Base-by-base conservation (phyloP, 2,797 vertebrate species). In the Brachymystax lenok region DNA sequence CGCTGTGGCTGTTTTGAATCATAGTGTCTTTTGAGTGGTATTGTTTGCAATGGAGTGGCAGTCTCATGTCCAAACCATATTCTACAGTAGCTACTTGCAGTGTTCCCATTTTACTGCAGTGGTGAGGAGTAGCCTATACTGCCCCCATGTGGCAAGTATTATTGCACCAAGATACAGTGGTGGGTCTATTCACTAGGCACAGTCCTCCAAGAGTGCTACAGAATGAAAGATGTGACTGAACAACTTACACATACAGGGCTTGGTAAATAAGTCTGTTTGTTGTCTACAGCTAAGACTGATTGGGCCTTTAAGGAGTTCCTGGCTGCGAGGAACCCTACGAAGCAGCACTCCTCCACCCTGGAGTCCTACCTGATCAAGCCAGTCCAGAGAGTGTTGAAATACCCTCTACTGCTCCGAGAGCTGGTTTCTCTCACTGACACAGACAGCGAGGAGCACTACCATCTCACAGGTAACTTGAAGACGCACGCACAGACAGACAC, bases 291-390 rank as follows among this genome's bases (percentile, higher is more conserved):
- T 74, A 98, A 96, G 93, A 99, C 97, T 0, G 97, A 99, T 69
- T 93, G 93, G 83, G 94, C 96, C 80, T 99, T 99, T 81, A 98
- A 97, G 89, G 94, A 96, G 61, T 99, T 99, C 84, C 92, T 99
- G 83, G 97, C 97, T 0, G 93, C 96, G 1, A 96, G 93, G 83
- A 99, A 99, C 87, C 97, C 97, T 75, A 97, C 96, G 74, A 98
- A 98, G 91, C 98, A 99, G 91, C 98, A 99, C 85, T 98, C 98
- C 0, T 98, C 96, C 82, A 99, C 98, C 0, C 89, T 99, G 89
- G 98, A 99, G 92, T 99, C 98, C 0, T 99, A 98, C 89, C 96
- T 99, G 86, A 99, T 99, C 88, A 99, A 99, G 89, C 98, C 98
- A 0, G 98, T 99, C 52, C 98, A 99, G 93, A 95, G 98, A 80